Conservation (phyloP, 2,888 invertebrate species). For the Hymenopus coronatus region DNA sequence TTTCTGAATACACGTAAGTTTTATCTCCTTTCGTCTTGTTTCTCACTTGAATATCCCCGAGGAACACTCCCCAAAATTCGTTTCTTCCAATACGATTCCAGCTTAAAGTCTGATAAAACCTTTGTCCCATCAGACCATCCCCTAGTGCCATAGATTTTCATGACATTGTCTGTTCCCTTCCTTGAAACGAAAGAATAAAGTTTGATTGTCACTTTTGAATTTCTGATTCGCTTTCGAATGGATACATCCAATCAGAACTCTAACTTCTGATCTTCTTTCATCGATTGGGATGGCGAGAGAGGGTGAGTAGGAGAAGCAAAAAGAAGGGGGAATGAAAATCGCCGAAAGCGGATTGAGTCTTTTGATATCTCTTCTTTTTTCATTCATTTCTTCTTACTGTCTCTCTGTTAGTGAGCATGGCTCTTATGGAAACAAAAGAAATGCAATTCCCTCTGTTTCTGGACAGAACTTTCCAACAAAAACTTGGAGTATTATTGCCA, state of each 20-base stretch:
- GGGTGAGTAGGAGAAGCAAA: not conserved
- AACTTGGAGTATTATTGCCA: not conserved
- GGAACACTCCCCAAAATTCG: not conserved
- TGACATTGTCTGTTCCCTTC: slow-evolving; percentile 26
- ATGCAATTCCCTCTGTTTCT: slow-evolving; percentile 14
- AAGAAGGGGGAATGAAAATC: slow-evolving; percentile 15
- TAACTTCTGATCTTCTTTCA: slow-evolving; percentile 29
- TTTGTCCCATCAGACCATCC: not conserved
- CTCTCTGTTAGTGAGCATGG: not conserved
- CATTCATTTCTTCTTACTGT: not conserved
- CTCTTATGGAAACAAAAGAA: slow-evolving; percentile 15
- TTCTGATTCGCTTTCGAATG: slow-evolving; percentile 35
- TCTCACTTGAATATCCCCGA: not conserved
- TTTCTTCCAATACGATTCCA: not conserved
- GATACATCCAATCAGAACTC: slow-evolving; percentile 33
- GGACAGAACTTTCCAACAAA: not conserved
- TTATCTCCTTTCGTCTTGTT: not conserved
- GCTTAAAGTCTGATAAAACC: slow-evolving; percentile 22
- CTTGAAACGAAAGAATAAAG: slow-evolving; percentile 26
- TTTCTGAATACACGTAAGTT: not conserved
- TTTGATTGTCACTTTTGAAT: slow-evolving; percentile 35
- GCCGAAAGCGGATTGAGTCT: slow-evolving; percentile 26
- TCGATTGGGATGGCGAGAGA: slow-evolving; percentile 28
- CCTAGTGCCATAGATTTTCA: slow-evolving; percentile 28
- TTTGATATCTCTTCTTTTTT: slow-evolving; percentile 3